Conservation (phyloP, 2,113 vertebrate species). For the Antechinus flavipes region DNA sequence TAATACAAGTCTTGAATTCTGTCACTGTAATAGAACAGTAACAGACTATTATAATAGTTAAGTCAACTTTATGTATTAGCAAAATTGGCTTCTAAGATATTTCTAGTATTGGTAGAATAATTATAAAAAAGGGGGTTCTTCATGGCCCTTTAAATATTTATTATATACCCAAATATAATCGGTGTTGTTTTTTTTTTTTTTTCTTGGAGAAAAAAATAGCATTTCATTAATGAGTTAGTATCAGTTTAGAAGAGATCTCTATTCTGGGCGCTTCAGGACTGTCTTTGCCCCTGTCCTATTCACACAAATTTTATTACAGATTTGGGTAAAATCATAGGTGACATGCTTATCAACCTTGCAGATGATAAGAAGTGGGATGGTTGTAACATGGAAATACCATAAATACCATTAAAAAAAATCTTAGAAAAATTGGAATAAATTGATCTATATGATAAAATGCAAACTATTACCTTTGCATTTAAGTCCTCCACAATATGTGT, state of each 20-base stretch:
- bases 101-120: conserved; percentile 14
- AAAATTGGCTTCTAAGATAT: neutral
- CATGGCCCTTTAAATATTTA: neutral
- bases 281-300: neutral
- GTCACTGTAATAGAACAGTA: neutral
- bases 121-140: conserved; percentile 7
- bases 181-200: neutral
- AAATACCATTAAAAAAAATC: no score
- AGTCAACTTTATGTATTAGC: neutral
- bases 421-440: no score
- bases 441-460: no score
- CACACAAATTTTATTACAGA: no score
- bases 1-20: conserved; percentile 26
- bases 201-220: neutral
- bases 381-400: no score
- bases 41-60: neutral
- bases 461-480: no score
- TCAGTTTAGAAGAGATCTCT: neutral
- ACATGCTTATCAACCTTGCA: no score
- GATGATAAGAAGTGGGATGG: no score
- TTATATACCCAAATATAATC: neutral
- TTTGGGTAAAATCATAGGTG: no score
- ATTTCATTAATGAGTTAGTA: neutral
- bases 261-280: neutral
- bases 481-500: no score